Conservation (phyloP, 2,113 vertebrate genomes). For the Zosterops lateralis region DNA sequence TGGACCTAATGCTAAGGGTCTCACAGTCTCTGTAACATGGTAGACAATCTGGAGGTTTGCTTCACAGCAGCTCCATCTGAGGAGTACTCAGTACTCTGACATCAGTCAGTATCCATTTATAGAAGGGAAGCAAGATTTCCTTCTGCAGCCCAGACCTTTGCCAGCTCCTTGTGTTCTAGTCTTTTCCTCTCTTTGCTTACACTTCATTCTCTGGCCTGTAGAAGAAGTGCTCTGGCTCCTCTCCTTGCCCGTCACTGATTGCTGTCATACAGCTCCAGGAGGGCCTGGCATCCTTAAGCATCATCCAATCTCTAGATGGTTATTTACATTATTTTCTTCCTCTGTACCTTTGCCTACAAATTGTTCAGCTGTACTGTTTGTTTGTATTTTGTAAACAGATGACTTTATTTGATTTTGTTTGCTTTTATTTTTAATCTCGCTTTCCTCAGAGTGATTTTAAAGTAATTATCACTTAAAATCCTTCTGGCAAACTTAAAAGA, state of each 20-base stretch:
- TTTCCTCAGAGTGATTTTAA: not conserved
- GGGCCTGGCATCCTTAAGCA: not conserved
- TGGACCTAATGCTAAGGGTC: not conserved
- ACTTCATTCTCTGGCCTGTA: not conserved
- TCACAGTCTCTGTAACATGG: not conserved
- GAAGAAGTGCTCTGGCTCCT: not conserved
- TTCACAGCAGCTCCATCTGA: not conserved
- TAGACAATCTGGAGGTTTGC: not conserved
- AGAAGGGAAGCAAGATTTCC: not conserved
- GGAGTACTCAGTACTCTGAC: not conserved
- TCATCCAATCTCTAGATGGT: not conserved
- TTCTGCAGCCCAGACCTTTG: not conserved
- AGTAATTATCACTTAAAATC: not conserved
- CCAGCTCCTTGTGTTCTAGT: not conserved
- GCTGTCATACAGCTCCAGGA: not conserved
- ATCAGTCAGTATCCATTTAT: not conserved
- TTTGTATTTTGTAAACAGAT: not conserved
- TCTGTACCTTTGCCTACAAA: not conserved
- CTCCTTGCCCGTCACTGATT: not conserved
- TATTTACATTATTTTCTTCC: not conserved
- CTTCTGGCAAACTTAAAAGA: not conserved
- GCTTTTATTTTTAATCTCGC: not conserved
- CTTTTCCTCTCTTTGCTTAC: not conserved
- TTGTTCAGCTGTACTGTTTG: not conserved
- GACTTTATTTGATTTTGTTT: not conserved